Evolutionary conservation across 2,113 vertebrate species (phyloP).

Genomic region (Galbula dea): DNA sequence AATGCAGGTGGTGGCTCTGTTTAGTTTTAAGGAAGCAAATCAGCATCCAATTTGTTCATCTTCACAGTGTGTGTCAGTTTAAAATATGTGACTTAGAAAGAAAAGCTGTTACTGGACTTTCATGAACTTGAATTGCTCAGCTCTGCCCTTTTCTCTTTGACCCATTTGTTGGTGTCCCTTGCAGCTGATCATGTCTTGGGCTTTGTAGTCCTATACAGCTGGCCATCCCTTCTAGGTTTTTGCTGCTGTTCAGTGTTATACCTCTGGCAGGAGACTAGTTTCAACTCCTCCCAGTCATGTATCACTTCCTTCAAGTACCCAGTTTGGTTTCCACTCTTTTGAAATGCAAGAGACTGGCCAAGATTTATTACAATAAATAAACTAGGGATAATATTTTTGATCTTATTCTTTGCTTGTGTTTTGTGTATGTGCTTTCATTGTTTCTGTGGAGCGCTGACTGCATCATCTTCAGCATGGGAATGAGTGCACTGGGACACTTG

Average conservation of each 20-base stretch:
- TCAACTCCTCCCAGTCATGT: neutral
- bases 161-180: neutral
- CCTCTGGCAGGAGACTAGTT: neutral
- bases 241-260: neutral
- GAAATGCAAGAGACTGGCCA: neutral
- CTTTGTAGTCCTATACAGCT: neutral
- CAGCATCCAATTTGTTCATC: neutral
- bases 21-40: conserved; percentile 18
- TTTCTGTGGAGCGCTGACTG: neutral
- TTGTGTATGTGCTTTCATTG: rapidly evolving
- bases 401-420: neutral
- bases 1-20: neutral
- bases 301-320: neutral
- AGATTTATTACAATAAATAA: neutral
- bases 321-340: neutral
- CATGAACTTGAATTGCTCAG: neutral
- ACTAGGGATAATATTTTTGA: rapidly evolving
- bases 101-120: neutral
- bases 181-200: neutral
- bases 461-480: rapidly evolving
- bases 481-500: neutral
- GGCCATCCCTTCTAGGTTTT: neutral
- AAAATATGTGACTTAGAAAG: neutral
- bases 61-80: neutral
- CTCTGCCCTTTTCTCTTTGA: neutral